Conservation (phyloP, 2,797 vertebrate species). For the Semotilus atromaculatus region DNA sequence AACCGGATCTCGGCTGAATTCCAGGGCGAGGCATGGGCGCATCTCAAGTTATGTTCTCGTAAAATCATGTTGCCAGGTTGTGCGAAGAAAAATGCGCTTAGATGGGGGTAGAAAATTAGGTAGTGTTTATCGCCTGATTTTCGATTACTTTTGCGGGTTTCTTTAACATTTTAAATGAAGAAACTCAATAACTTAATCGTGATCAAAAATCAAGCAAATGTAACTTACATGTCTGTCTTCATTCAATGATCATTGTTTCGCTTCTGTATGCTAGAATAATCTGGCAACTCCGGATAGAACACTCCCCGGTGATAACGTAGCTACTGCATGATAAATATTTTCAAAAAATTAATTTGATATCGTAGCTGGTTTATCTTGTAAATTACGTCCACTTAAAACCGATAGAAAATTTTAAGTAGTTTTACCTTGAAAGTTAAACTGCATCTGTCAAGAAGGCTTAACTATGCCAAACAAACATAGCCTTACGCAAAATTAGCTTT, state of each 20-base stretch:
- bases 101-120: rapidly evolving
- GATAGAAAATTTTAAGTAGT: background rate
- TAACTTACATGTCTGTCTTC: background rate
- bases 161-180: background rate
- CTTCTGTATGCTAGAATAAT: background rate
- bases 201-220: too few species aligned
- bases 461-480: background rate
- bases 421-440: background rate
- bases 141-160: background rate
- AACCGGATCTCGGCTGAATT: too few species aligned
- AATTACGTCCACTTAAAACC: too few species aligned
- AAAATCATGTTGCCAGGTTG: background rate
- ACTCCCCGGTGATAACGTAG: background rate
- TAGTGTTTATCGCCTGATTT: background rate
- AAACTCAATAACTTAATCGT: background rate
- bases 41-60: background rate
- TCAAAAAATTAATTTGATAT: too few species aligned
- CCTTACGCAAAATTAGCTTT: background rate
- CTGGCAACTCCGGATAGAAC: slow-evolving; percentile 2
- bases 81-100: background rate
- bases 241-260: background rate
- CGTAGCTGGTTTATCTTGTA: background rate
- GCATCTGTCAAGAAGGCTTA: background rate
- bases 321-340: background rate
- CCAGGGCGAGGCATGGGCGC: too few species aligned